A percentile compares a stretch with the other conserved stretches of the same genome.
Evolutionary conservation across 2,113 vertebrate species (phyloP).

Genomic region (Vulpes lagopus): DNA sequence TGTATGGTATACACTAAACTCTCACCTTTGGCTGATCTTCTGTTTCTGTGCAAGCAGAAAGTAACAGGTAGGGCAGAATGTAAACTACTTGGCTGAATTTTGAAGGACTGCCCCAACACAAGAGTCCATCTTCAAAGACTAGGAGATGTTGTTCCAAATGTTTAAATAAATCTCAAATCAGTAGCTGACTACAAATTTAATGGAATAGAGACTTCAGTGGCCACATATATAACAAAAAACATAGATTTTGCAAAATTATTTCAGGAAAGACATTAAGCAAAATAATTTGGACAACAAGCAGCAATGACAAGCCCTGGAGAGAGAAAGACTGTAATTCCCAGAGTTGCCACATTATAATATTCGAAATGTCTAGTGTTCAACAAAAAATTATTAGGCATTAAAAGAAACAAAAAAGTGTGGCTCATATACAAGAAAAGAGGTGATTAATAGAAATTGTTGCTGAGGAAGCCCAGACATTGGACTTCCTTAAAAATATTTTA

Average conservation of each 20-base stretch:
- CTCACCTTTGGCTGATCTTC: not conserved
- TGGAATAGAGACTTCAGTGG: not conserved
- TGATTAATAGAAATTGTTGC: not conserved
- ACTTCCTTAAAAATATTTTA: slow-evolving; percentile 3
- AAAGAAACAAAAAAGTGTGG: not conserved
- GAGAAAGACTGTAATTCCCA: not conserved
- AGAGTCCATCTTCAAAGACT: not conserved
- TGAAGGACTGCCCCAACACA: not conserved
- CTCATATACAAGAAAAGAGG: not conserved
- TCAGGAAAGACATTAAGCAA: not conserved
- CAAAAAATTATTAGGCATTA: not conserved
- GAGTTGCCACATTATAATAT: not conserved
- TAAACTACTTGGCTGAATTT: not conserved
- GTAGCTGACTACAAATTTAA: not conserved
- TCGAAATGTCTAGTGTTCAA: not conserved
- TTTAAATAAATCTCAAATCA: slow-evolving; percentile 1
- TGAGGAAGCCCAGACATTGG: not conserved
- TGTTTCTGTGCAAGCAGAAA: not conserved
- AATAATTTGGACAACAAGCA: not conserved
- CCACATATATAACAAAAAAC: not conserved
- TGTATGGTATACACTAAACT: not conserved
- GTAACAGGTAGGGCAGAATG: not conserved
- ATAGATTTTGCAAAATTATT: not conserved
- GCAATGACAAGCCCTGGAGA: not conserved
- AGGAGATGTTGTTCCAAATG: not conserved